These are phyloP conservation scores for Saccopteryx bilineata DNA, from an alignment of 2,113 vertebrate genomes.

Conservation along the genomic window DNA sequence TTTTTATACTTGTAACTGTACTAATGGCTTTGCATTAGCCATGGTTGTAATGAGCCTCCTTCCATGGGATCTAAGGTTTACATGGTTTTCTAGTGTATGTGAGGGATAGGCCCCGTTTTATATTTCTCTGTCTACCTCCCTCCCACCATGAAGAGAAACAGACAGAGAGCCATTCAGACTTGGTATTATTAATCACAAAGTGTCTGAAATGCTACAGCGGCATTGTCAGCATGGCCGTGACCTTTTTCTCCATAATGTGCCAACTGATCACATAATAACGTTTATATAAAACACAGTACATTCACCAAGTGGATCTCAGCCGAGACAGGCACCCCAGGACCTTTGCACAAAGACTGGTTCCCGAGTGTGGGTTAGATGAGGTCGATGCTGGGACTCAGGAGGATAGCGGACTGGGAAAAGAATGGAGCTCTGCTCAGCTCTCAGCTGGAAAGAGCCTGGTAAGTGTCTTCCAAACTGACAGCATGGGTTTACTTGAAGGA, in stretches of 20 bases:
- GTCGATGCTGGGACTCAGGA: neutral
- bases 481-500: neutral
- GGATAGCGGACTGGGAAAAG: fast-evolving
- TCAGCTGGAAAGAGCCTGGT: neutral
- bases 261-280: neutral
- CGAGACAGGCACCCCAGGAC: neutral
- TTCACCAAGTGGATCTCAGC: neutral
- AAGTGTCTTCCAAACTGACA: neutral
- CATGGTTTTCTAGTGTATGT: neutral
- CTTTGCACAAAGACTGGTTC: neutral
- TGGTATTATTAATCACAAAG: neutral
- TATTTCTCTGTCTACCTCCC: neutral
- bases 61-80: neutral
- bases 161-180: neutral
- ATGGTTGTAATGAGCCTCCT: neutral
- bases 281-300: neutral
- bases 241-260: neutral
- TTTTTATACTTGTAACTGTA: neutral
- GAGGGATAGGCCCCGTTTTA: neutral
- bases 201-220: neutral
- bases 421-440: neutral
- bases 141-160: neutral
- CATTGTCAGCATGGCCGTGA: neutral
- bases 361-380: neutral
- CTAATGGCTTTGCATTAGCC: neutral